These are phyloP conservation scores for Parambassis ranga DNA, from an alignment of 2,797 vertebrate genomes.

Conservation along the genomic window DNA sequence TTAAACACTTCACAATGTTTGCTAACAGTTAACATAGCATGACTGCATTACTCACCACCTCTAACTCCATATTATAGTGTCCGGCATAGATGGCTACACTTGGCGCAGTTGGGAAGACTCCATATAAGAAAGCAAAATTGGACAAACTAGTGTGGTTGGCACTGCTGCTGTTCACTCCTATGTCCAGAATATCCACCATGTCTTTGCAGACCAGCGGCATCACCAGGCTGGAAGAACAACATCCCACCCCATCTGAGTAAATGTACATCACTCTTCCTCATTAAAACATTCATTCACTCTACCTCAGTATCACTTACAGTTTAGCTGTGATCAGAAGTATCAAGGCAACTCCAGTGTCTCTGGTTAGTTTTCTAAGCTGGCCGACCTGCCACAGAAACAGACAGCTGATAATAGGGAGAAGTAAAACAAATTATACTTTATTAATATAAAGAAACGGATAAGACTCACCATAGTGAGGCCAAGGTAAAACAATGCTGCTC, in stretches of 20 bases:
- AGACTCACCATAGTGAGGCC: conserved; percentile 92
- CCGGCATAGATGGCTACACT: conserved; percentile 95
- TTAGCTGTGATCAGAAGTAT: conserved; percentile 98
- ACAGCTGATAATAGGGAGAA: neutral
- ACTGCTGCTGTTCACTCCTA: conserved; percentile 72
- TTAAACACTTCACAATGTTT: too few relatives aligned
- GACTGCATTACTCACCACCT: conserved; percentile 85
- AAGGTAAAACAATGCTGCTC: conserved; percentile 93
- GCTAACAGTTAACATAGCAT: neutral
- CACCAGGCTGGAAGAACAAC: conserved; percentile 80
- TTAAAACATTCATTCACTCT: neutral
- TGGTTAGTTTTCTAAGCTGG: conserved; percentile 89
- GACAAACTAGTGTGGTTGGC: conserved; percentile 94
- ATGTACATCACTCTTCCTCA: too few relatives aligned
- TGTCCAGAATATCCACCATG: conserved; percentile 93
- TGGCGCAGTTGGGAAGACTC: conserved; percentile 94
- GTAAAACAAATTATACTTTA: neutral
- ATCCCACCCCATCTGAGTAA: too few relatives aligned
- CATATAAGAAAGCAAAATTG: conserved; percentile 97
- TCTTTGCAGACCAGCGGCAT: conserved; percentile 96
- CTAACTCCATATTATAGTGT: conserved; percentile 96
- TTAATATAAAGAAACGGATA: neutral
- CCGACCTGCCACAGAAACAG: conserved; percentile 58
- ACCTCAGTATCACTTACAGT: conserved; percentile 84
- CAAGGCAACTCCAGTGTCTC: conserved; percentile 90